Percentiles rank a stretch among this genome's conserved stretches.
These are phyloP conservation scores for Lophius piscatorius DNA, from an alignment of 2,113 vertebrate species.

Conservation along the genomic window DNA sequence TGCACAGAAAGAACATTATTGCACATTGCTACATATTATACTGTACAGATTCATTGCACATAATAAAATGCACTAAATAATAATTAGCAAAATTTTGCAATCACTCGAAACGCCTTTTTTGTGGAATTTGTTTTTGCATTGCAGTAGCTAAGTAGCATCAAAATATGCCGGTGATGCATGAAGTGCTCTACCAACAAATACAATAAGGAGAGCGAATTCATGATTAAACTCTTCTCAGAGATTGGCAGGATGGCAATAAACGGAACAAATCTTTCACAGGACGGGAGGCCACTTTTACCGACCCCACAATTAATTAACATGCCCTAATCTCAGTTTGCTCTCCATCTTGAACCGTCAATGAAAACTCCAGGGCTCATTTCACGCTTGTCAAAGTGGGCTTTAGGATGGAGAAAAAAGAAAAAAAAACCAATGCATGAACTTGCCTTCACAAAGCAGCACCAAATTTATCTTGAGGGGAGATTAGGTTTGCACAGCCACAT, in stretches of 20 bases:
- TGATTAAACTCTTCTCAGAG: conserved; percentile 29
- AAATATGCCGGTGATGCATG: not conserved
- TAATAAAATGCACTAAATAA: too few relatives aligned
- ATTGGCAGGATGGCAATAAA: conserved; percentile 54
- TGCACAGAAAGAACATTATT: too few relatives aligned
- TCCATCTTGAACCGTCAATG: conserved; percentile 74
- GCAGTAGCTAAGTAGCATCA: too few relatives aligned
- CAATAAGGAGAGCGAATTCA: not conserved
- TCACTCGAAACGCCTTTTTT: too few relatives aligned
- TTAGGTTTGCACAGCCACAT: conserved; percentile 68
- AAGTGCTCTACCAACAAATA: not conserved
- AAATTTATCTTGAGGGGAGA: conserved; percentile 72
- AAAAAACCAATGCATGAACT: conserved; percentile 58
- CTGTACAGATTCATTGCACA: too few relatives aligned
- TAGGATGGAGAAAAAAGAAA: conserved; percentile 19
- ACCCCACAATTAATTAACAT: conserved; percentile 73
- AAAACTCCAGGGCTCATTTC: conserved; percentile 69
- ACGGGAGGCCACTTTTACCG: conserved; percentile 47
- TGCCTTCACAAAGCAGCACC: conserved; percentile 58
- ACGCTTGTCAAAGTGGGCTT: conserved; percentile 65
- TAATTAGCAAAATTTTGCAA: too few relatives aligned
- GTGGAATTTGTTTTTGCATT: too few relatives aligned
- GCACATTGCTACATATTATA: too few relatives aligned
- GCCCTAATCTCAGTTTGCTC: conserved; percentile 74
- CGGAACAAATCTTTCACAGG: conserved; percentile 39